Base-by-base conservation (phyloP, 2,797 vertebrate species). In the Basileuterus tristriatus region DNA sequence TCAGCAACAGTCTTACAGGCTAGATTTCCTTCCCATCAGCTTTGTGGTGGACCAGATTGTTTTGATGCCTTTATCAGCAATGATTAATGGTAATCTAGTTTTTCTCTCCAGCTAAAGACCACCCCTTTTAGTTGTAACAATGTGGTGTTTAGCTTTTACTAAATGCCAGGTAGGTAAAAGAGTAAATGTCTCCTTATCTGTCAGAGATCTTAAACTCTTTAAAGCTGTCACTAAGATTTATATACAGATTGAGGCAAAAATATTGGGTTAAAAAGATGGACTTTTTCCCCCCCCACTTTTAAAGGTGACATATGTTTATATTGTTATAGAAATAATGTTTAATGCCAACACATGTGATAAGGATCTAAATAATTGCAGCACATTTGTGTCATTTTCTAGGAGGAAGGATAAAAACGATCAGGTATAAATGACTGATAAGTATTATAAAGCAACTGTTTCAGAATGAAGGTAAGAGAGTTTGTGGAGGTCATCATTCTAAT, bases 241-340 rank as follows among this genome's bases (percentile, higher is more conserved):
- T 14, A 30, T 44, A 36, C 21, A 87, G 27, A 47, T 41, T 60
- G 18, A 6, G 17, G 43, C 12, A 26, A 76, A 79, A 71, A 55
- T 20, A 9, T 0, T 3, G 15, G 4, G 6, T 64, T 68, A 56
- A 71, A 87, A 86, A 76, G 20, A 17, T 6, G 9, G 15, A 15
- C 30, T 8, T 23, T 21, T 32, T 36, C 3, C 1, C 2, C 5
- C 6, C n/a, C 13, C 5, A 1, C 47, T 58, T 75, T 50, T 15
- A 30, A 52, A 55, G 79, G 32, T 39, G 20, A 21, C 12, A 12
- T 72, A 18, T 14, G 46, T 90, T 79, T 80, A 5, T 37, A 27
- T 30, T 90, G n/a, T 60, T 80, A 21, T 2, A 44, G 50, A 68
- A 84, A 52, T 15, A 16, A 47, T 50, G 12, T 63, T 81, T 77